Evolutionary conservation across 2,888 invertebrate species (phyloP).

Genomic region (Hecatera dysodea): DNA sequence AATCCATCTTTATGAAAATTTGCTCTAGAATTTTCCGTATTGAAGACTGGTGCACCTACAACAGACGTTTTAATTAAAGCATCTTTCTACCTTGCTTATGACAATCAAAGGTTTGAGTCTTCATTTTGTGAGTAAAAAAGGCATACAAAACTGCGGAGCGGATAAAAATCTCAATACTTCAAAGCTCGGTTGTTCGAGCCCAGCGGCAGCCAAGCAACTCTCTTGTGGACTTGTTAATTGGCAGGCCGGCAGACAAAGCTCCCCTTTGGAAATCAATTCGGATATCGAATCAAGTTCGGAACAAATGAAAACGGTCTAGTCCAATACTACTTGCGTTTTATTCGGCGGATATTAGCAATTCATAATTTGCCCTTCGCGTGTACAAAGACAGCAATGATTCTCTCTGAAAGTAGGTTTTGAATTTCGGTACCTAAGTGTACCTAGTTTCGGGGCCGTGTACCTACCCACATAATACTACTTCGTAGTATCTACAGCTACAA

Average conservation of each 20-base stretch:
- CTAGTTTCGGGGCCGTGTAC: neutral
- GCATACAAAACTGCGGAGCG: constrained; percentile 1
- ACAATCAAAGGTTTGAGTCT: neutral
- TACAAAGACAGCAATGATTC: neutral
- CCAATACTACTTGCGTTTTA: neutral
- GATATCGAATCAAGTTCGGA: constrained; percentile 43
- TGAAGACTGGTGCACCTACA: neutral
- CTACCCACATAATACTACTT: neutral
- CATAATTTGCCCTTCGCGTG: constrained; percentile 22
- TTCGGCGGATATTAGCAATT: constrained; percentile 30
- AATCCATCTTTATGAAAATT: neutral
- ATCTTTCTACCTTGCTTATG: neutral
- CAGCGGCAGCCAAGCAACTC: constrained; percentile 4
- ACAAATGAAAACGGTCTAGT: constrained; percentile 37
- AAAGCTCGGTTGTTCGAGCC: constrained; percentile 29
- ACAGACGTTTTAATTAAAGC: neutral
- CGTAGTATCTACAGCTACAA: neutral
- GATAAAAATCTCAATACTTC: constrained; percentile 45
- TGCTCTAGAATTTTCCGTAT: neutral
- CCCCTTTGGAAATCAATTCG: constrained; percentile 42
- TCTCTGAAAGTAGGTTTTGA: constrained; percentile 4
- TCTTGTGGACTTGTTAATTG: constrained; percentile 47
- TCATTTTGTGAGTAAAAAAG: neutral
- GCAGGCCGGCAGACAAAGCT: constrained; percentile 34
- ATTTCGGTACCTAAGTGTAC: neutral